Base-by-base conservation (phyloP, 2,797 vertebrate species). In the Sebastes umbrosus region DNA sequence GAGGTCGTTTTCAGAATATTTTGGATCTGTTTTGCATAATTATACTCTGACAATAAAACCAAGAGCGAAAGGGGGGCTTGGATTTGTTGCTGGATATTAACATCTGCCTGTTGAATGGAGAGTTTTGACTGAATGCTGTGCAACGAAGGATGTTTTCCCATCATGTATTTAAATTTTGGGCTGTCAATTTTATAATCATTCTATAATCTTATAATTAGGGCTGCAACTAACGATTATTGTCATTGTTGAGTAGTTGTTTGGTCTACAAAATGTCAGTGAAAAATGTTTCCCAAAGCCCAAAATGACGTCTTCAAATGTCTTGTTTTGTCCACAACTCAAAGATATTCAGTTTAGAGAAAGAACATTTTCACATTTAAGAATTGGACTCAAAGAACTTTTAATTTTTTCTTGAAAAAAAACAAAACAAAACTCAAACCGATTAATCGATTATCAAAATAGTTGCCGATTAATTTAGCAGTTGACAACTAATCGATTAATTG, bases 1-100 rank as follows among this genome's bases (percentile, higher is more conserved):
- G 57, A 76, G 43, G 67, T 65, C 5, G 20, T 85, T 81, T 82
- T 75, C 14, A 43, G 78, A 87, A 82, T 85, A 74, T 71, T 72
- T 60, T 50, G 12, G 29, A 50, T 54, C 16, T 65, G 36, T 85
- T 90, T 84, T 63, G 20, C 77, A 83, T 66, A 71, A 72, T 79
- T 80, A n/a, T 55, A 60, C 27, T 60, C 29, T 73, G 20, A 76
- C 55, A 80, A 63, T 67, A 64, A 66, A 59, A 65, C n/a, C 24
- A 6, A 39, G 10, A 54, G 31, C 10, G 27, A 63, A 65, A 52
- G 39, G 6, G 18, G 12, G 16, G 16, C 13, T 73, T 50, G 20
- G 8, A 25, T 43, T 16, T 69, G 29, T 62, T 22, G 46, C 32
- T 59, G 16, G 20, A 32, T 67, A 12, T 63, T 34, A 36, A 69